phyloP scores from a whole-genome alignment of 2,113 vertebrate species.

The Eleginops maclovinus region DNA sequence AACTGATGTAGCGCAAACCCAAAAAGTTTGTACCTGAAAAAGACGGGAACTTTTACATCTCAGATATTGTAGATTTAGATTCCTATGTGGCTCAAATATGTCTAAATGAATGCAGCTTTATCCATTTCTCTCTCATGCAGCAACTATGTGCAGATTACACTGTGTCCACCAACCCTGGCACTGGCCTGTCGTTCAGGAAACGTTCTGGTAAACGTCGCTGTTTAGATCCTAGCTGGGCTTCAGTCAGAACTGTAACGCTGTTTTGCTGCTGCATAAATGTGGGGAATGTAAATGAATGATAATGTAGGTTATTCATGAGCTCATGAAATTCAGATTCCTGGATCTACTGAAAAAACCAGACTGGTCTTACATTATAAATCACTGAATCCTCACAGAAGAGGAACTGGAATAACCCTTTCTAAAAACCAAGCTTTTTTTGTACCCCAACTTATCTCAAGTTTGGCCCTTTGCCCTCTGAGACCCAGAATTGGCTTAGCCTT shows the following conservation, averaged over 20 bases:
- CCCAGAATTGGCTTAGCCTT: slow-evolving; percentile 2
- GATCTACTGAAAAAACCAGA: slow-evolving; percentile 45
- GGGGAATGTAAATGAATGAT: slow-evolving; percentile 69
- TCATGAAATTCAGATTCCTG: slow-evolving; percentile 69
- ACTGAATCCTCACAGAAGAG: slow-evolving; percentile 31
- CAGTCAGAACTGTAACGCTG: slow-evolving; percentile 8
- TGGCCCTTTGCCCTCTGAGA: slow-evolving; percentile 14
- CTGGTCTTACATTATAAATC: slow-evolving; percentile 49
- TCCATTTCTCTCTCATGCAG: neutral
- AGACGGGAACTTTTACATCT: no score
- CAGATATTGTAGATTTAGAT: neutral
- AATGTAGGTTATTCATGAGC: slow-evolving; percentile 67
- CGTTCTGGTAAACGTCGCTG: neutral
- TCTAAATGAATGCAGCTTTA: neutral
- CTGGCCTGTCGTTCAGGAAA: neutral
- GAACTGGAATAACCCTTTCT: slow-evolving; percentile 43
- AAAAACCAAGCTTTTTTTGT: slow-evolving; percentile 18
- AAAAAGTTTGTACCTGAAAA: no score
- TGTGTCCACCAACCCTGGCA: neutral
- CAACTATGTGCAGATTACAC: neutral
- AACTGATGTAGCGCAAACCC: no score
- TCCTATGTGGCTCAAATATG: neutral
- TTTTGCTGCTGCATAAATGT: slow-evolving; percentile 41
- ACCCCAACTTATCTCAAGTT: slow-evolving; percentile 15
- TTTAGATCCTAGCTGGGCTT: slow-evolving; percentile 9